Evolutionary conservation across 2,113 vertebrate genomes (phyloP), one percentile per base, ranked within the genome.

Genomic region (Rhineura floridana): DNA sequence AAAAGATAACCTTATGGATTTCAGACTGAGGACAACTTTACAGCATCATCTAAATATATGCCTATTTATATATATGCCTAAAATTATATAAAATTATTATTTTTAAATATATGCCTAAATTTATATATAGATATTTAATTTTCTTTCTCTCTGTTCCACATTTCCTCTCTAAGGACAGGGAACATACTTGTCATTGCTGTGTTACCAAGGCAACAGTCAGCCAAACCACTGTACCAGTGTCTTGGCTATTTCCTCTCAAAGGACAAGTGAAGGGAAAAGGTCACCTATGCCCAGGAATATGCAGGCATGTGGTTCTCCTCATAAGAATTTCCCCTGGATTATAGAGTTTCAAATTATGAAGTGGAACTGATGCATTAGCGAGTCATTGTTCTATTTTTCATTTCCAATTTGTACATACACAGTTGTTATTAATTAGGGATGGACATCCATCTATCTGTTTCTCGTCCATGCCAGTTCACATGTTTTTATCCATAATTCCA

Each of bases 1-100:
- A 23, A 81, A 59, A 62, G 59, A 21, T 21, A 62, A 42, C 23
- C 6, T 59, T n/a, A 9, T 62, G 79, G 19, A 12, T 62, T 81
- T 81, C 79, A 39, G 62, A n/a, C 12, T 62, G 72, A 76, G 11
- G 79, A n/a, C 36, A 28, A 36, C 79, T 55, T 81, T 62, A 39
- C 39, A n/a, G n/a, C n/a, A n/a, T 75, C 44, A 39, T 76, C n/a
- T 59, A 80, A 19, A 59, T 59, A 13, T 59, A 21, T 59, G 21
- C 21, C 55, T 59, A 59, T 59, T 19, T 59, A 21, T 52, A 52
- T 52, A 10, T 52, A 52, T n/a, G n/a, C n/a, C n/a, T n/a, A n/a
- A n/a, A n/a, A n/a, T n/a, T n/a, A n/a, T n/a, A n/a, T n/a, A 46
- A n/a, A 79, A 79, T 79, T 79, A 79, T 75, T 75, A 39, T 81